Base-by-base conservation (phyloP, 2,113 vertebrate species). In the Chinchilla lanigera region DNA sequence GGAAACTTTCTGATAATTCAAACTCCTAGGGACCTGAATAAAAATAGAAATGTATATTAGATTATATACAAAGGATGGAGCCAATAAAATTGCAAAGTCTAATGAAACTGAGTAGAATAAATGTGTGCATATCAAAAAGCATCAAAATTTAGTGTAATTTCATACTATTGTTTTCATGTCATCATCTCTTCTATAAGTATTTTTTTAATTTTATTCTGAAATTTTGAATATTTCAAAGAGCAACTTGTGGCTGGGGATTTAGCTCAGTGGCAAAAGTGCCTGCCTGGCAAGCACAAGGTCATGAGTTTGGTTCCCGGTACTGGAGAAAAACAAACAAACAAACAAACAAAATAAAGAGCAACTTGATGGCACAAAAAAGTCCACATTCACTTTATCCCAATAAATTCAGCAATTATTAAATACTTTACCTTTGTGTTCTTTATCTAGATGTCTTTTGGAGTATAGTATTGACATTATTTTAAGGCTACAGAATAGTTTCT, bases 51-150 rank as follows among this genome's bases (percentile, higher is more conserved):
- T 50, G 7, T 86, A 22, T 28, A 24, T 52, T 22, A 26, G 22
- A 52, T 65, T 24, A 97, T n/a, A 67, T 41, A 86, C 24, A 75
- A 1, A 38, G 1, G 65, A 77, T 88, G 35, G 96, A 50, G 0
- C 19, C 7, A 67, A 63, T 88, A 96, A 93, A 97, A 97, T 93
- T 84, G 71, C 63, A 75, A 92, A 94, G 83, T n/a, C 90, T 44
- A 44, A 75, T 75, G 38, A 75, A 26, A 44, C 1, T 96, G 87
- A 83, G 78, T 96, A 96, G 38, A 56, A 60, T 5, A 95, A 94
- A 73, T 11, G 75, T 83, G 83, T 96, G 41, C 80, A 65, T 11
- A 56, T 83, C 2, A 24, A 61, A 30, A 83, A 3, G 33, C 69
- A 98, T 87, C 33, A 11, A 93, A 75, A 90, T 30, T 81, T 63